Conservation (phyloP, 2,888 invertebrate genomes). For the Masnerella sp. region DNA sequence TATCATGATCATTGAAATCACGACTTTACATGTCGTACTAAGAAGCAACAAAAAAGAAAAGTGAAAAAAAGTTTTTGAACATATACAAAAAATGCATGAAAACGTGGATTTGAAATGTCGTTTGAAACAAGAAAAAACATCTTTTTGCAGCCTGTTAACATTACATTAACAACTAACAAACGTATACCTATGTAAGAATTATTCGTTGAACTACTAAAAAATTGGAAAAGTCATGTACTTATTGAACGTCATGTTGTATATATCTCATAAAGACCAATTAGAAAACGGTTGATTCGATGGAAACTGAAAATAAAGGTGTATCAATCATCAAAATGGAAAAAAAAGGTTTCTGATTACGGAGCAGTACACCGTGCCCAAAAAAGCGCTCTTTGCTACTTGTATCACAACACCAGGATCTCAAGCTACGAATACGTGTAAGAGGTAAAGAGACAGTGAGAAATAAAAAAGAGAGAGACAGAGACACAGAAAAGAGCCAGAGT, state of each 20-base stretch:
- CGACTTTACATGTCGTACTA: conserved; percentile 39
- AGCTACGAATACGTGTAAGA: conserved; percentile 70
- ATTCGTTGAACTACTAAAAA: conserved; percentile 47
- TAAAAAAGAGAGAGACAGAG: conserved; percentile 61
- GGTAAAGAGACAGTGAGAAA: conserved; percentile 61
- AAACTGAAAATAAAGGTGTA: conserved; percentile 67
- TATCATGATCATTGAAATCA: conserved; percentile 10
- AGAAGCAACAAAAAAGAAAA: too few species aligned
- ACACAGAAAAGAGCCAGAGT: conserved; percentile 60
- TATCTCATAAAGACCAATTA: conserved; percentile 48
- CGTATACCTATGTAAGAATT: conserved; percentile 31
- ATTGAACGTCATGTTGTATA: conserved; percentile 46
- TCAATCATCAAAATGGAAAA: conserved; percentile 62
- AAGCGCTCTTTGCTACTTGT: conserved; percentile 73
- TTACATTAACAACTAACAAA: conserved; percentile 42
- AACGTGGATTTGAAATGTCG: too few species aligned
- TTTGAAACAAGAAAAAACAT: conserved; percentile 24
- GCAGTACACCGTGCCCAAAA: conserved; percentile 73
- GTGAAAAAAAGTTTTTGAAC: too few species aligned
- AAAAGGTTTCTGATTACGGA: conserved; percentile 66
- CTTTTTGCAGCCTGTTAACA: conserved; percentile 52
- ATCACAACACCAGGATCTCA: conserved; percentile 75
- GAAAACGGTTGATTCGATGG: conserved; percentile 64
- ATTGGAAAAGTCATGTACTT: conserved; percentile 46
- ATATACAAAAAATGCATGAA: conserved; percentile 18